phyloP scores from a whole-genome alignment of 2,113 vertebrate species.

The Myanophis thanlyinensis region DNA sequence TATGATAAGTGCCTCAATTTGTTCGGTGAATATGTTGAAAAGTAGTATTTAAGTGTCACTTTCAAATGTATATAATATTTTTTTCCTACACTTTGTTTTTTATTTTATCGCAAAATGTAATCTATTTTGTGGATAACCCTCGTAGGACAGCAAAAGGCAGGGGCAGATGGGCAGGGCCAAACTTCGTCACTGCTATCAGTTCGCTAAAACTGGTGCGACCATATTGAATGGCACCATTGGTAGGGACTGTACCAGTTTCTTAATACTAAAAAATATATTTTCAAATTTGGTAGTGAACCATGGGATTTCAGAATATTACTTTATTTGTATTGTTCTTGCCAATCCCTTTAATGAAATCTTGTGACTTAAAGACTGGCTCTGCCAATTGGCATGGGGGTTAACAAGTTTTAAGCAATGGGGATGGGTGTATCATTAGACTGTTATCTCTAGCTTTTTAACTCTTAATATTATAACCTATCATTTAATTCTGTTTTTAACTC shows the following conservation, averaged over 20 bases:
- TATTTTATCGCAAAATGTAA: too few relatives aligned
- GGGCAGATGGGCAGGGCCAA: too few relatives aligned
- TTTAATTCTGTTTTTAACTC: background rate
- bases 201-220: too few relatives aligned
- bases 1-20: too few relatives aligned
- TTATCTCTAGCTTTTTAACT: background rate
- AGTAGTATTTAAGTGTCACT: too few relatives aligned
- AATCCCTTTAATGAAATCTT: background rate
- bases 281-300: background rate
- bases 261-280: background rate
- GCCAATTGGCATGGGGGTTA: background rate
- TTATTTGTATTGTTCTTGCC: background rate
- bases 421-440: background rate
- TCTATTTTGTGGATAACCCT: too few relatives aligned
- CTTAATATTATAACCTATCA: background rate
- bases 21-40: too few relatives aligned
- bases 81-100: too few relatives aligned
- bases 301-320: background rate
- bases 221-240: too few relatives aligned
- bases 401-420: background rate
- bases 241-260: background rate
- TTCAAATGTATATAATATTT: too few relatives aligned
- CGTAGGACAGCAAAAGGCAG: too few relatives aligned
- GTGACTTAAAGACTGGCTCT: background rate
- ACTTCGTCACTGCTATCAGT: too few relatives aligned